These are phyloP conservation scores for Sphaerodactylus townsendi DNA, from an alignment of 2,113 vertebrate species.

Conservation along the genomic window DNA sequence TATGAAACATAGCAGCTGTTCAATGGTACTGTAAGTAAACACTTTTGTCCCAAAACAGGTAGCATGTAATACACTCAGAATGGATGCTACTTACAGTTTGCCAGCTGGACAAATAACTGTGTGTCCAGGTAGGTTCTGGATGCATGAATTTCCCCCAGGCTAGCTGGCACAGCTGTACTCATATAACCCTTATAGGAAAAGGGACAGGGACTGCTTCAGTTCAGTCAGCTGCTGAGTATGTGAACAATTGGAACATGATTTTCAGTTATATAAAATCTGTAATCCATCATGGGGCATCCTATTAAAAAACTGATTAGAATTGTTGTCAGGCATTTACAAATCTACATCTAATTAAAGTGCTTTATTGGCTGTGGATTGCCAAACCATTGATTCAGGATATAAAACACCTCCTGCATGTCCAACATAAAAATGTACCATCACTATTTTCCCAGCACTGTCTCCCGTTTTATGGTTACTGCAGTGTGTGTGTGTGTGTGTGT, in stretches of 20 bases:
- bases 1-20: neutral
- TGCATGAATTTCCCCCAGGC: neutral
- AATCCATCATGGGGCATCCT: neutral
- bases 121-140: neutral
- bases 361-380: conserved; percentile 9
- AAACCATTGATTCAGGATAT: conserved; percentile 14
- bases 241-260: neutral
- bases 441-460: neutral
- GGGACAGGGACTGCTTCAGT: neutral
- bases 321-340: neutral
- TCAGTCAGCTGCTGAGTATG: neutral
- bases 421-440: rapidly evolving
- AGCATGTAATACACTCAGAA: no score
- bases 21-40: neutral
- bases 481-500: rapidly evolving
- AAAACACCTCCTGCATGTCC: rapidly evolving
- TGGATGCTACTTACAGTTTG: neutral
- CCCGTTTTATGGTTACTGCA: conserved; percentile 3
- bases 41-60: neutral
- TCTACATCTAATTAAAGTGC: neutral
- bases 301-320: conserved; percentile 20
- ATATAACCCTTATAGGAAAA: neutral
- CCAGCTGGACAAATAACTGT: neutral
- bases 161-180: no score
- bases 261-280: neutral